A percentile compares a stretch with the other conserved stretches of the same genome.
These are phyloP conservation scores for Lasiurus cinereus DNA, from an alignment of 2,113 vertebrate genomes.

Conservation along the genomic window DNA sequence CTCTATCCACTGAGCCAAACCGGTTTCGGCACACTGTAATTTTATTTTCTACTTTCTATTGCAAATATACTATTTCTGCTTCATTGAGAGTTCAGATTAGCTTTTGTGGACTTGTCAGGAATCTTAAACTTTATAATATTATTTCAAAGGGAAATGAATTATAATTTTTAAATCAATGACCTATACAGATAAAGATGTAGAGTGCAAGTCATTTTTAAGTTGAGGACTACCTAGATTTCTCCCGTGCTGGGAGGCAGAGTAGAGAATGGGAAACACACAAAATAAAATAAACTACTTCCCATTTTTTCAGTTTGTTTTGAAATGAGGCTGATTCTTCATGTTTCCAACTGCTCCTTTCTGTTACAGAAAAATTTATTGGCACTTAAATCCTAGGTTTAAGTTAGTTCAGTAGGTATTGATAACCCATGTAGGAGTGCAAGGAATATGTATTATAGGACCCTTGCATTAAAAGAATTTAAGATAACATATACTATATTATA, in stretches of 20 bases:
- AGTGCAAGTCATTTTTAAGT: background rate
- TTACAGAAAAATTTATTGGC: background rate
- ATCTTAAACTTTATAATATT: slow-evolving; percentile 15
- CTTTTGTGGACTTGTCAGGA: background rate
- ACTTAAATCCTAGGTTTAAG: background rate
- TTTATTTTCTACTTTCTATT: background rate
- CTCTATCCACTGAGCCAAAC: no score
- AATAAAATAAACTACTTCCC: background rate
- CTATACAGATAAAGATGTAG: background rate
- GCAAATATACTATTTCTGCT: slow-evolving; percentile 37
- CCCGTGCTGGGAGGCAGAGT: background rate
- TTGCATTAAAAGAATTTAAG: background rate
- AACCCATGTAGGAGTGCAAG: background rate
- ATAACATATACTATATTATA: background rate
- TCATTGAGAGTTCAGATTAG: background rate
- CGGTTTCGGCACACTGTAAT: no score
- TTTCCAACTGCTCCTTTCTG: background rate
- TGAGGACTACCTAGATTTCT: background rate
- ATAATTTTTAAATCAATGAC: slow-evolving; percentile 49
- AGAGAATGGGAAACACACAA: background rate
- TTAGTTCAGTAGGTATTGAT: background rate
- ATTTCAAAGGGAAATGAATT: slow-evolving; percentile 43
- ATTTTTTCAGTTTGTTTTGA: slow-evolving; percentile 42
- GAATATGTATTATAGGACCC: background rate
- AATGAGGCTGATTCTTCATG: background rate